phyloP scores from a whole-genome alignment of 1,140 invertebrate genomes.

The Adoxophyes honmai region DNA sequence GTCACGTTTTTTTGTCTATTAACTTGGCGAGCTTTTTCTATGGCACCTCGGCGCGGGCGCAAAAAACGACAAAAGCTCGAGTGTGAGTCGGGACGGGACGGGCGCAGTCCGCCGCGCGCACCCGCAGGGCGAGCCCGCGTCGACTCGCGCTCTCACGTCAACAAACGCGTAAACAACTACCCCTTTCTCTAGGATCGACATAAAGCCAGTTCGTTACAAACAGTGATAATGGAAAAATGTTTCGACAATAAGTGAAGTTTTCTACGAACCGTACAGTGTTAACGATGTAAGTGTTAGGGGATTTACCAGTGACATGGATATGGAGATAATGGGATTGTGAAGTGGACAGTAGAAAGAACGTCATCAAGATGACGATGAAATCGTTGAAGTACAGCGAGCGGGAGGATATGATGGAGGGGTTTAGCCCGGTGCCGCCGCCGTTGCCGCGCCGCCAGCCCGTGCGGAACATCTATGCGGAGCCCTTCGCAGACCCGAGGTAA shows the following conservation, averaged over 20 bases:
- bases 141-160: constrained; percentile 8
- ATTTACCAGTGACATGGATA: constrained; percentile 54
- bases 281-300: constrained; percentile 59
- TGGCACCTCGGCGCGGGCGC: constrained; percentile 66
- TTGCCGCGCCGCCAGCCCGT: constrained; percentile 73
- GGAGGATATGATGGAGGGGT: constrained; percentile 74
- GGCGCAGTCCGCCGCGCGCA: constrained; percentile 44
- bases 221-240: constrained; percentile 9
- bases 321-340: constrained; percentile 50
- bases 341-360: constrained; percentile 48
- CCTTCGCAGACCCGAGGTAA: constrained; percentile 77
- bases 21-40: constrained; percentile 71
- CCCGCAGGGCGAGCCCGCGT: constrained; percentile 26
- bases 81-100: constrained; percentile 42
- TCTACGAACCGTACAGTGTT: constrained; percentile 41
- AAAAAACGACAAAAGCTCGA: constrained; percentile 68
- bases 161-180: constrained; percentile 17
- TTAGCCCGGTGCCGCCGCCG: constrained; percentile 74
- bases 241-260: constrained; percentile 7
- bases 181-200: constrained; percentile 17
- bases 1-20: constrained; percentile 65
- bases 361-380: constrained; percentile 73
- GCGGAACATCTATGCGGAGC: constrained; percentile 75
- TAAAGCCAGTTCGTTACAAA: neutral
- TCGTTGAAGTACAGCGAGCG: constrained; percentile 74